A percentile compares a stretch with the other conserved stretches of the same genome.
These are phyloP conservation scores for Lampris incognitus DNA, from an alignment of 2,113 vertebrate genomes.

Conservation along the genomic window DNA sequence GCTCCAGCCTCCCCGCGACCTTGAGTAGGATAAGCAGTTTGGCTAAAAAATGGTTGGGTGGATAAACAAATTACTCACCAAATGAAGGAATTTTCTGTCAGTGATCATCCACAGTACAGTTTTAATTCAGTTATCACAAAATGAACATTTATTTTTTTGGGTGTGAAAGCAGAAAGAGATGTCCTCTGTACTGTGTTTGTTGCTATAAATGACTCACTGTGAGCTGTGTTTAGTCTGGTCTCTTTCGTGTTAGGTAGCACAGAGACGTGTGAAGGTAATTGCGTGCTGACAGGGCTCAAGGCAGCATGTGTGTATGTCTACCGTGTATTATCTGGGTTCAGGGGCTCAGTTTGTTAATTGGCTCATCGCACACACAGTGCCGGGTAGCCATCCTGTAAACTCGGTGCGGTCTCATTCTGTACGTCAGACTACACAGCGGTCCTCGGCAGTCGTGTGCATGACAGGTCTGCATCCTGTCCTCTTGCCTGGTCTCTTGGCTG, in stretches of 20 bases:
- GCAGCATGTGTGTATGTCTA: slow-evolving; percentile 63
- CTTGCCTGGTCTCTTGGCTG: too few relatives aligned
- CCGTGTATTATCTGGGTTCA: slow-evolving; percentile 73
- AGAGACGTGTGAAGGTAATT: slow-evolving; percentile 30
- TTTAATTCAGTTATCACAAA: neutral
- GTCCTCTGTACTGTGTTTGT: neutral
- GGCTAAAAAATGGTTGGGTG: too few relatives aligned
- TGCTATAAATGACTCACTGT: neutral
- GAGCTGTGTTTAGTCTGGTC: slow-evolving; percentile 5
- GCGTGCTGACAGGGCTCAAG: slow-evolving; percentile 29
- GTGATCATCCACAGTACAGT: neutral
- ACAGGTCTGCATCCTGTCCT: neutral
- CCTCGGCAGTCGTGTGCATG: neutral
- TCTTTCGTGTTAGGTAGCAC: neutral
- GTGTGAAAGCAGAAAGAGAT: too few relatives aligned
- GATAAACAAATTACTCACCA: too few relatives aligned
- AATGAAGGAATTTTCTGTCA: neutral
- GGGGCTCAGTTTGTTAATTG: slow-evolving; percentile 71
- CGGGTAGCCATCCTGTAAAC: slow-evolving; percentile 39
- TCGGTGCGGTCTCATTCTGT: slow-evolving; percentile 60
- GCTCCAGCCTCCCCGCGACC: too few relatives aligned
- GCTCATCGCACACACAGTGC: slow-evolving; percentile 53
- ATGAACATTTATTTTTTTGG: too few relatives aligned
- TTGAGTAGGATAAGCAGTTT: too few relatives aligned
- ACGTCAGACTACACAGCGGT: slow-evolving; percentile 22